Evolutionary conservation across 2,888 invertebrate genomes (phyloP).

Genomic region (Himalopsyche anomala): DNA sequence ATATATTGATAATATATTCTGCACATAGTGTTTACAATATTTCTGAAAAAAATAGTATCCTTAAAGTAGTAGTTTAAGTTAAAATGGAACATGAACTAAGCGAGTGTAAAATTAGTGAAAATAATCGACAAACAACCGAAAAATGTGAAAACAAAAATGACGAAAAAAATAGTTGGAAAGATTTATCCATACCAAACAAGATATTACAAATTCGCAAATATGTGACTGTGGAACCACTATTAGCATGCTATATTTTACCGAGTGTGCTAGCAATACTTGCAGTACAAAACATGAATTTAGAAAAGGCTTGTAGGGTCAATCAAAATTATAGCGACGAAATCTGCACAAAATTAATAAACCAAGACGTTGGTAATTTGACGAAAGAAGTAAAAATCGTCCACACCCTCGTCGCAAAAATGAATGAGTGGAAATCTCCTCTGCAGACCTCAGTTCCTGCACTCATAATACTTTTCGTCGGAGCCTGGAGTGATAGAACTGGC

Average conservation of each 20-base stretch:
- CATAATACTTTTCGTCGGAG: constrained; percentile 77
- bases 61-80: neutral
- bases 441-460: constrained; percentile 77
- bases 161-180: neutral
- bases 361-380: constrained; percentile 81
- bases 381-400: constrained; percentile 80
- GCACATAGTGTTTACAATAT: too few species aligned
- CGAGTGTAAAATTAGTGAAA: neutral
- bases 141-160: neutral
- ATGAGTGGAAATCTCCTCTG: constrained; percentile 77
- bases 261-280: constrained; percentile 82
- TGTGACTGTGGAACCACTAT: constrained; percentile 81
- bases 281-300: constrained; percentile 88
- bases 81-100: neutral
- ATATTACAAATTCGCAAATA: constrained; percentile 68
- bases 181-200: constrained; percentile 10
- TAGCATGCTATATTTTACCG: constrained; percentile 80
- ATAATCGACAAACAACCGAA: neutral
- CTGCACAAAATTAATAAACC: constrained; percentile 84
- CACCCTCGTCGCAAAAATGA: constrained; percentile 76
- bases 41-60: too few species aligned
- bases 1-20: too few species aligned
- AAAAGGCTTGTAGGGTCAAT: constrained; percentile 90
- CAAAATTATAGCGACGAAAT: constrained; percentile 81
- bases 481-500: constrained; percentile 79